Evolutionary conservation across 1,140 invertebrate species (phyloP).

Genomic region (Neodiprion pinetum): DNA sequence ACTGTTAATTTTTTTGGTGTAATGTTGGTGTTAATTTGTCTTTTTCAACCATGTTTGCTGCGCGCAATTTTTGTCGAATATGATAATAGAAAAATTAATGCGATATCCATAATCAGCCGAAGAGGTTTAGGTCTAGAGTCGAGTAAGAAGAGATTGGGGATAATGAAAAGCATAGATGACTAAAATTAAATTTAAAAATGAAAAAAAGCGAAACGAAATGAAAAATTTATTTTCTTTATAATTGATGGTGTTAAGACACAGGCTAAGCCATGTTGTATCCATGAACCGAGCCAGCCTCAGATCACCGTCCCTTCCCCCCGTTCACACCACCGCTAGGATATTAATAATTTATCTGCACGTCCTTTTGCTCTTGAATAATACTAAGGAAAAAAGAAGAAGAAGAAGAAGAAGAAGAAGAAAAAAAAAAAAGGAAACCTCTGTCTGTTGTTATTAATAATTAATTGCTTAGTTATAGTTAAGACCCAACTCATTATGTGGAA

Average conservation of each 20-base stretch:
- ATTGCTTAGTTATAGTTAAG: background rate
- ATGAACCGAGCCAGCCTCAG: constrained; percentile 56
- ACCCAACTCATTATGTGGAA: background rate
- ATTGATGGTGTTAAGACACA: constrained; percentile 37
- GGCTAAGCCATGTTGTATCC: constrained; percentile 46
- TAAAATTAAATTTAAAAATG: constrained; percentile 3
- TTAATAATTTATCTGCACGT: constrained; percentile 12
- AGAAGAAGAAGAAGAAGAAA: background rate
- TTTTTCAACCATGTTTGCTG: no score
- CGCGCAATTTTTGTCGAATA: no score
- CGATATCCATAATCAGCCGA: no score
- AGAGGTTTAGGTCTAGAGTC: no score
- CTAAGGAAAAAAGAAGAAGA: background rate
- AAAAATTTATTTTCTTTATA: constrained; percentile 26
- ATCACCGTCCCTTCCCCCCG: constrained; percentile 53
- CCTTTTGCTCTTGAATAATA: constrained; percentile 5
- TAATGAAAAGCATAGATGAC: background rate
- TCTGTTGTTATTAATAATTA: constrained; percentile 1
- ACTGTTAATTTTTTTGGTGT: no score
- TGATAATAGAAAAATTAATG: no score
- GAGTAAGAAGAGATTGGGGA: background rate
- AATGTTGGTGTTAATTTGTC: no score
- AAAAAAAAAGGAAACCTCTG: background rate
- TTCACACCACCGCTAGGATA: constrained; percentile 36
- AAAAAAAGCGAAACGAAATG: background rate